These are phyloP conservation scores for Platysteira castanea DNA, from an alignment of 2,113 vertebrate genomes.

Conservation along the genomic window DNA sequence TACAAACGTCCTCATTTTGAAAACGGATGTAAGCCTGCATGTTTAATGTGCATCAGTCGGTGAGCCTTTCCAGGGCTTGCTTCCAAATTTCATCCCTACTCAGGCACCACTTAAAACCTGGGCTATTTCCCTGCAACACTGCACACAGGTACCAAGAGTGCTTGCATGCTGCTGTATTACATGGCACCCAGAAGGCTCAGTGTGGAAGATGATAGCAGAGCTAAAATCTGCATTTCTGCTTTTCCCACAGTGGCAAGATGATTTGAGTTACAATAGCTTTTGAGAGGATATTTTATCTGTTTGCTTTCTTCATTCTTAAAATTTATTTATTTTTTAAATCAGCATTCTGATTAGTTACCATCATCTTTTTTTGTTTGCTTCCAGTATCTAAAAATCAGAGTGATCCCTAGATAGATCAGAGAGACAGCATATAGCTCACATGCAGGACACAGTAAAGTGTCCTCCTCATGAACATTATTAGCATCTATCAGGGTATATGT, in stretches of 20 bases:
- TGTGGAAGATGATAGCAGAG: background rate
- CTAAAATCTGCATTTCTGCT: background rate
- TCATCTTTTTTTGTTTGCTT: background rate
- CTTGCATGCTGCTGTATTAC: rapidly evolving
- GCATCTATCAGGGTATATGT: rapidly evolving
- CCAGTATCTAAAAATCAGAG: background rate
- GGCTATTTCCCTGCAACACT: background rate
- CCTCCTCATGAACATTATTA: background rate
- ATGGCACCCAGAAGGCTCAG: background rate
- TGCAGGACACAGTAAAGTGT: background rate
- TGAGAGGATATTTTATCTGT: background rate
- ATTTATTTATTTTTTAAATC: background rate
- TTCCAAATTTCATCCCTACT: background rate
- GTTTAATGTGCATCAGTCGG: background rate
- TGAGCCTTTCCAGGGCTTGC: background rate
- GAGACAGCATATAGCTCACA: background rate
- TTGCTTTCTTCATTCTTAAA: rapidly evolving
- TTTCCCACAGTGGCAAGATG: background rate
- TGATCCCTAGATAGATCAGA: background rate
- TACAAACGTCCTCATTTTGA: background rate
- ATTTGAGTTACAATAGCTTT: background rate
- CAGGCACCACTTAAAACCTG: background rate
- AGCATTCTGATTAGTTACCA: background rate
- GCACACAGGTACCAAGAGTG: background rate
- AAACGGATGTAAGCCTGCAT: background rate